Evolutionary conservation across 1,140 invertebrate species (phyloP).

Genomic region (Penaeus japonicus): DNA sequence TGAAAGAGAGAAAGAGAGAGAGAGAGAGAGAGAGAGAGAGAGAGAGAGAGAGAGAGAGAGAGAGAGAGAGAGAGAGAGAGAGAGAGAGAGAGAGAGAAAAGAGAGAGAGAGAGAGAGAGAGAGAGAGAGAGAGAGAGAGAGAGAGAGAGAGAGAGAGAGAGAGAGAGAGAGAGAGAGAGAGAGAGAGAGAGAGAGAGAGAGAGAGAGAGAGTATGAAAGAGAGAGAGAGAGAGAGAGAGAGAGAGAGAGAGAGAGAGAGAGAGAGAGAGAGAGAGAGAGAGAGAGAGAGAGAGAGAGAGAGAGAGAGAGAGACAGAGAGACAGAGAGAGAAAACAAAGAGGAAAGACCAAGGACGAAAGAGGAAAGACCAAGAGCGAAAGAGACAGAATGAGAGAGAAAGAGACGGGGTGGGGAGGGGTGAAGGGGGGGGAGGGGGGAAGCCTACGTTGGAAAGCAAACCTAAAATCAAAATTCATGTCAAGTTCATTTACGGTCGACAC

Average conservation of each 20-base stretch:
- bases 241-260: neutral
- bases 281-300: neutral
- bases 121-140: neutral
- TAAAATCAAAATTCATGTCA: too few relatives aligned
- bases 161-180: neutral
- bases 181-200: neutral
- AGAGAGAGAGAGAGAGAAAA: neutral
- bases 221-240: neutral
- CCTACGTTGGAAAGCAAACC: too few relatives aligned
- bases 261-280: neutral
- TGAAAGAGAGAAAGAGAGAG: neutral
- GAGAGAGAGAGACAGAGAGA: neutral
- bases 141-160: neutral
- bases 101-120: neutral
- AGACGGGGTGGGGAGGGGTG: neutral
- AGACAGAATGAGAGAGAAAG: neutral
- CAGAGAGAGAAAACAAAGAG: neutral
- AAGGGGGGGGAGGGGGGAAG: neutral
- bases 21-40: neutral
- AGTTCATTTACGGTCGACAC: too few relatives aligned
- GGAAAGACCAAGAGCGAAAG: neutral
- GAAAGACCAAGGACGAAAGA: neutral
- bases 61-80: neutral
- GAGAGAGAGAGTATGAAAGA: neutral
- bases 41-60: neutral